phyloP scores from a whole-genome alignment of 2,113 vertebrate genomes.

The Hiodon alosoides region DNA sequence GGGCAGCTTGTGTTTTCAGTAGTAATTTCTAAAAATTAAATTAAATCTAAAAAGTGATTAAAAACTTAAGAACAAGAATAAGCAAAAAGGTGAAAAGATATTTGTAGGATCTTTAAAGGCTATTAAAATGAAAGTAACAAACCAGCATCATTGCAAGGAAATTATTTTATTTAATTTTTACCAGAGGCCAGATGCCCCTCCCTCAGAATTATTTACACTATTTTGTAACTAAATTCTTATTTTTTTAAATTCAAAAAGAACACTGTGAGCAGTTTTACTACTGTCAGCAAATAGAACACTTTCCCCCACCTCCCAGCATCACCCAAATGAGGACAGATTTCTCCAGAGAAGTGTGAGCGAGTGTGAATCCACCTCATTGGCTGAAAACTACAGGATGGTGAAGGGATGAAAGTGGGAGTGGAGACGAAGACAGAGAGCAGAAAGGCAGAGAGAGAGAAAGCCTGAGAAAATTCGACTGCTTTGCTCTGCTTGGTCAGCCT shows the following conservation, averaged over 20 bases:
- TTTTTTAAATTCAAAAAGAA: neutral
- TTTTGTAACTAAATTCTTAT: conserved; percentile 1
- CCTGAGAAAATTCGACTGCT: conserved; percentile 54
- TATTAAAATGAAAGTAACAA: too few relatives aligned
- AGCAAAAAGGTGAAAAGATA: too few relatives aligned
- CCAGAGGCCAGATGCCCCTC: neutral
- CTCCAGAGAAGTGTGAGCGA: conserved; percentile 42
- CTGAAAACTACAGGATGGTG: conserved; percentile 10
- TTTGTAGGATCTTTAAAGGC: too few relatives aligned
- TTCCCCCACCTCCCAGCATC: conserved; percentile 4
- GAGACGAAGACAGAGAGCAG: neutral
- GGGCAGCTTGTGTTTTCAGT: too few relatives aligned
- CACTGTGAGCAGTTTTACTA: neutral
- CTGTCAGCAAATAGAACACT: neutral
- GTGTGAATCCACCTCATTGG: conserved; percentile 23
- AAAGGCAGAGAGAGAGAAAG: conserved; percentile 20
- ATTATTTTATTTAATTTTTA: neutral
- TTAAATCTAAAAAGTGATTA: too few relatives aligned
- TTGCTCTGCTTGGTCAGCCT: conserved; percentile 39
- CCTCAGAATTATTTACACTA: neutral
- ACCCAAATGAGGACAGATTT: conserved; percentile 49
- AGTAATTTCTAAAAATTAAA: too few relatives aligned
- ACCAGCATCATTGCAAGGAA: neutral
- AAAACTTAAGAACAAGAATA: too few relatives aligned
- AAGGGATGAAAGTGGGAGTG: conserved; percentile 2